Conservation (phyloP, 2,888 invertebrate species). For the Eupithecia inturbata region DNA sequence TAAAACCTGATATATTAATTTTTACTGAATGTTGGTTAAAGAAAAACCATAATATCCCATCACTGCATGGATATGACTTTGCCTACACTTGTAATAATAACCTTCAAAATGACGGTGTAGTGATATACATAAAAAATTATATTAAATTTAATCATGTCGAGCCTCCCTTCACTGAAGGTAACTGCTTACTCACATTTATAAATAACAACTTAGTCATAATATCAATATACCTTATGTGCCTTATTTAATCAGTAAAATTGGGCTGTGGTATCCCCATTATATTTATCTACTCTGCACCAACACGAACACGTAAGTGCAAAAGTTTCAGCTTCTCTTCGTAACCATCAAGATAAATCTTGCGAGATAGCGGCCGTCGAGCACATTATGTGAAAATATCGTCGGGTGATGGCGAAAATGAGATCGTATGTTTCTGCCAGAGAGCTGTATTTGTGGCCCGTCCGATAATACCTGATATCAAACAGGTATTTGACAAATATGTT, state of each 20-base stretch:
- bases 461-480: slow-evolving; percentile 12
- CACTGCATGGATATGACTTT: too few relatives aligned
- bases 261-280: background rate
- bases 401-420: slow-evolving; percentile 65
- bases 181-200: too few relatives aligned
- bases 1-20: too few relatives aligned
- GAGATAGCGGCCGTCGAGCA: slow-evolving; percentile 62
- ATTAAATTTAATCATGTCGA: too few relatives aligned
- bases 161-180: too few relatives aligned
- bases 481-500: slow-evolving; percentile 5
- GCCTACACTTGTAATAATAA: too few relatives aligned
- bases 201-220: too few relatives aligned
- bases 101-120: too few relatives aligned
- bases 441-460: slow-evolving; percentile 2
- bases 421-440: slow-evolving; percentile 42
- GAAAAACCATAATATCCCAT: too few relatives aligned
- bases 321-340: slow-evolving; percentile 43
- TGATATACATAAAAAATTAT: too few relatives aligned
- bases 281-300: slow-evolving; percentile 15
- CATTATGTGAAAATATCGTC: slow-evolving; percentile 70
- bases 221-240: too few relatives aligned
- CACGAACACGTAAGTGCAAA: slow-evolving; percentile 27
- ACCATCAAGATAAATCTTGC: slow-evolving; percentile 69
- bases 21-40: too few relatives aligned
- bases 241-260: background rate